Conservation (phyloP, 2,888 invertebrate genomes). For the Calliopum simillimum region DNA sequence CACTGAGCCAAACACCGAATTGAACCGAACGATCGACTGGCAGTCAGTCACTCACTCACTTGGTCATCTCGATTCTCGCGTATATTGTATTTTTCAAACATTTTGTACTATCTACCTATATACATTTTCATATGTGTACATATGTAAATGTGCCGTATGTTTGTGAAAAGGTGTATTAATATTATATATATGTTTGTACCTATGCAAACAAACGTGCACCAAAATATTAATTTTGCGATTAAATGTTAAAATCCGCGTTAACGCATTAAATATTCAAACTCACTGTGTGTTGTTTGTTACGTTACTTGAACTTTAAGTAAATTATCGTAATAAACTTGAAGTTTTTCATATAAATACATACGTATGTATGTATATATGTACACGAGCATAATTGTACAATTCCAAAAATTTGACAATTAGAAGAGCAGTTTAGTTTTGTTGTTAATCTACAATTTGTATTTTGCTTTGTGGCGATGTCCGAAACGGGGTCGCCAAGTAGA, state of each 20-base stretch:
- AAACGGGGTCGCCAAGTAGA: conserved; percentile 65
- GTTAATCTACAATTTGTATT: no score
- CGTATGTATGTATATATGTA: no score
- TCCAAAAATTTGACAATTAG: no score
- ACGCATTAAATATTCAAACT: no score
- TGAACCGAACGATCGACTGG: no score
- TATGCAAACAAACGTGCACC: conserved; percentile 29
- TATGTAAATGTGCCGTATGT: not conserved
- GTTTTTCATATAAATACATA: no score
- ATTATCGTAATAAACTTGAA: no score
- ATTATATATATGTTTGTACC: not conserved
- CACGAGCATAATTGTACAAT: no score
- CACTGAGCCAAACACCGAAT: not conserved
- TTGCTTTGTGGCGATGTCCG: conserved; percentile 62
- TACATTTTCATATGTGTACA: not conserved
- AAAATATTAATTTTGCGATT: conserved; percentile 7
- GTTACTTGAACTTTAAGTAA: no score
- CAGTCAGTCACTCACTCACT: no score
- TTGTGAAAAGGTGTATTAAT: no score
- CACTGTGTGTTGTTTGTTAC: no score
- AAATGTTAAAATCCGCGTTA: conserved; percentile 14
- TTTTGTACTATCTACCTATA: not conserved
- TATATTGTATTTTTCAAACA: not conserved
- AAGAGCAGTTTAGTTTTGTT: not conserved
- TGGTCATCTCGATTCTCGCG: not conserved